A percentile compares a stretch with the other conserved stretches of the same genome.
Evolutionary conservation across 2,888 invertebrate species (phyloP).

Genomic region (Drosophila dives): DNA sequence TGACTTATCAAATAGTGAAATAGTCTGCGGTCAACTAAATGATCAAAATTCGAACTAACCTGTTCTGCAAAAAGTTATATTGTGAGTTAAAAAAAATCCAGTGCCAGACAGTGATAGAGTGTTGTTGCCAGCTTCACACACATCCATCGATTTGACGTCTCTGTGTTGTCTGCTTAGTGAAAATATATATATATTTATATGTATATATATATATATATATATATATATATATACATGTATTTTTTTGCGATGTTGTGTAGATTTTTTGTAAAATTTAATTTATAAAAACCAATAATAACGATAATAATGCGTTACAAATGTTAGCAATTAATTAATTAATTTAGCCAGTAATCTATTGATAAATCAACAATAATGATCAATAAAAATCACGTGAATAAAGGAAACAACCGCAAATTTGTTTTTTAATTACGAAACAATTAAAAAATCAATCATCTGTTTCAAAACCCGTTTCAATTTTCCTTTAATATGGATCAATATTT

Average conservation of each 20-base stretch:
- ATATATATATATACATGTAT: constrained; percentile 7
- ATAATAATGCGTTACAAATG: constrained; percentile 49
- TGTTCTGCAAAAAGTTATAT: not conserved
- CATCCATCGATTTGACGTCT: not conserved
- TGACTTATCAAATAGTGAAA: not conserved
- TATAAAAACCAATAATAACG: constrained; percentile 35
- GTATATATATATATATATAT: constrained; percentile 5
- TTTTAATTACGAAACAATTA: constrained; percentile 1
- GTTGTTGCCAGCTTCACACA: not conserved
- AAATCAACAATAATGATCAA: constrained; percentile 59
- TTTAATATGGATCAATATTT: not conserved
- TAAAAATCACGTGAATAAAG: constrained; percentile 39
- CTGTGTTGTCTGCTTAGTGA: not conserved
- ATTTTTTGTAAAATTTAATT: constrained; percentile 39
- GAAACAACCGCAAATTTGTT: constrained; percentile 6
- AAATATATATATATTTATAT: not conserved
- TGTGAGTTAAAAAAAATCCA: not conserved
- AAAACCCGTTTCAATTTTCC: not conserved
- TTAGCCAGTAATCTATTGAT: constrained; percentile 59
- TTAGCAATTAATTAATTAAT: constrained; percentile 52
- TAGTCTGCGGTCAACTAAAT: not conserved
- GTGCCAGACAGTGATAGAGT: not conserved
- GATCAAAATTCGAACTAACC: not conserved
- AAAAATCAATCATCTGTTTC: not conserved
- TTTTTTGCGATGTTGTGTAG: constrained; percentile 26